These are phyloP conservation scores for Phortica magna DNA, from an alignment of 2,888 invertebrate genomes.

Conservation along the genomic window DNA sequence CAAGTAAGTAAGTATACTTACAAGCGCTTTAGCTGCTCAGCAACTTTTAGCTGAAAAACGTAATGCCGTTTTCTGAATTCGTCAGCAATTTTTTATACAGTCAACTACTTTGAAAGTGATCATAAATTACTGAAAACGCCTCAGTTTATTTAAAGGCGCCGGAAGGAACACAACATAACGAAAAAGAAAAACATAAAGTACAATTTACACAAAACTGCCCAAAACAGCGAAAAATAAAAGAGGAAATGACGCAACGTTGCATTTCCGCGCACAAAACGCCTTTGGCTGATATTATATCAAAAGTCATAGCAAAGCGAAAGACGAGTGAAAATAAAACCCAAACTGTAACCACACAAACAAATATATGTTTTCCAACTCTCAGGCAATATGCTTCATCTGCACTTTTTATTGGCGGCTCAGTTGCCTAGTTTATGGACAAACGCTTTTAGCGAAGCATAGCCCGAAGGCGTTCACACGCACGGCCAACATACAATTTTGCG, in stretches of 20 bases:
- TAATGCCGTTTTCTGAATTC: too few relatives aligned
- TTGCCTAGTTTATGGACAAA: conserved; percentile 54
- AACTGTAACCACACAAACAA: neutral
- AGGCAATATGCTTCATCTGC: neutral
- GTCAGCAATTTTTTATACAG: too few relatives aligned
- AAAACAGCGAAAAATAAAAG: neutral
- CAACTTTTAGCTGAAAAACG: too few relatives aligned
- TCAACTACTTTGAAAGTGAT: too few relatives aligned
- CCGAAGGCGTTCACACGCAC: neutral
- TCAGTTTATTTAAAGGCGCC: too few relatives aligned
- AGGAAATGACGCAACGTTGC: neutral
- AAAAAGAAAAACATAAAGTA: neutral
- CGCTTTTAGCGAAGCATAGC: conserved; percentile 16
- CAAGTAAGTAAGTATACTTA: too few relatives aligned
- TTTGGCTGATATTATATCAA: neutral
- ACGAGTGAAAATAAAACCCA: conserved; percentile 1
- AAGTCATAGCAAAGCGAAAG: neutral
- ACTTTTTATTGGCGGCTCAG: conserved; percentile 45
- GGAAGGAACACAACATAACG: neutral
- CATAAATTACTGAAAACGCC: too few relatives aligned
- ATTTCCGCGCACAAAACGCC: neutral
- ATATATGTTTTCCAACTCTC: conserved; percentile 23
- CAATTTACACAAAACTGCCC: neutral
- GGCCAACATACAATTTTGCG: neutral
- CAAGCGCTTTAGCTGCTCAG: too few relatives aligned